These are phyloP conservation scores for Thunnus albacares DNA, from an alignment of 2,797 vertebrate genomes.

Conservation along the genomic window DNA sequence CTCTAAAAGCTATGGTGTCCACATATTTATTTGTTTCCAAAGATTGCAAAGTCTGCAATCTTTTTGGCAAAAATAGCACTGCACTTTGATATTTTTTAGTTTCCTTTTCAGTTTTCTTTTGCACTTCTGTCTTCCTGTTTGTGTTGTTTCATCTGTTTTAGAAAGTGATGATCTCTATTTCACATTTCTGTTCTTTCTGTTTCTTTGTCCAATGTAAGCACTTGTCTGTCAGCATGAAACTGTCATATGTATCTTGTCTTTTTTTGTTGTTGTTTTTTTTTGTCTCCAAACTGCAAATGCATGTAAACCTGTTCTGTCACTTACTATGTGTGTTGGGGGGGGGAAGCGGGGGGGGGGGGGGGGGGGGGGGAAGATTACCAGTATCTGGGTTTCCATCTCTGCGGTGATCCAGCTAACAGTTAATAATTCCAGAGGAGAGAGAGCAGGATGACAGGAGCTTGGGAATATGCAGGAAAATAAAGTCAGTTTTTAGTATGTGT, in stretches of 20 bases:
- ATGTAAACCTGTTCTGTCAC: slow-evolving; percentile 83
- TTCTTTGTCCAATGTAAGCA: slow-evolving; percentile 83
- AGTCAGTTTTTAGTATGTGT: slow-evolving; percentile 31
- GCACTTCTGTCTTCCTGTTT: slow-evolving; percentile 79
- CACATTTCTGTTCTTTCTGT: slow-evolving; percentile 67
- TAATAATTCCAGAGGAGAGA: slow-evolving; percentile 49
- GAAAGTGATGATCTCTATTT: slow-evolving; percentile 28
- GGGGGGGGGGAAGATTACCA: slow-evolving; percentile 11
- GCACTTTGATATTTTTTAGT: slow-evolving; percentile 64
- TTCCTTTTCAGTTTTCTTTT: slow-evolving; percentile 54
- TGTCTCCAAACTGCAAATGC: slow-evolving; percentile 81
- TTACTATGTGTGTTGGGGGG: slow-evolving; percentile 17
- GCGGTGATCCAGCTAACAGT: slow-evolving; percentile 83
- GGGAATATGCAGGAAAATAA: slow-evolving; percentile 31
- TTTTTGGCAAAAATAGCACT: slow-evolving; percentile 46
- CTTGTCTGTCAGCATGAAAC: slow-evolving; percentile 86
- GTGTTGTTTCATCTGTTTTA: slow-evolving; percentile 73
- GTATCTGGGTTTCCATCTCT: slow-evolving; percentile 73
- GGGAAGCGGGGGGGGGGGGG: no score
- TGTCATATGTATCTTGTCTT: slow-evolving; percentile 74
- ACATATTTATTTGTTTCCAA: slow-evolving; percentile 12
- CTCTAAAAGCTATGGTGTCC: slow-evolving; percentile 8
- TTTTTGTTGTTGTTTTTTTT: slow-evolving; percentile 68
- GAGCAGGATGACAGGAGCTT: slow-evolving; percentile 43
- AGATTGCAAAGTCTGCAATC: slow-evolving; percentile 34